phyloP scores from a whole-genome alignment of 2,113 vertebrate genomes.

The Riparia riparia region DNA sequence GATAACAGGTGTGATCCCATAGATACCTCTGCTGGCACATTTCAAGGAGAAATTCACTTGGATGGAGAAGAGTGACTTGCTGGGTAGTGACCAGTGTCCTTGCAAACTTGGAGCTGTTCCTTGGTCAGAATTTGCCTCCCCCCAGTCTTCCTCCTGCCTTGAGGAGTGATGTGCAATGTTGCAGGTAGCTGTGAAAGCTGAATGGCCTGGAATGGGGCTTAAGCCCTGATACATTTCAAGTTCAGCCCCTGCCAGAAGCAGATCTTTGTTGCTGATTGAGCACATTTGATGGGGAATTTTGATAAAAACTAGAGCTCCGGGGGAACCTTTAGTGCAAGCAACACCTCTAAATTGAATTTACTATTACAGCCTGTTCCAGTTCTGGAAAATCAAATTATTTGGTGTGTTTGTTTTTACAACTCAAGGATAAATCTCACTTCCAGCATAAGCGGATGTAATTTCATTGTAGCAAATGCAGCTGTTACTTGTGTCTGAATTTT shows the following conservation, averaged over 20 bases:
- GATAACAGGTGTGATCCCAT: not conserved
- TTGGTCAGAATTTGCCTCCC: not conserved
- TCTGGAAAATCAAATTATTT: conserved; percentile 36
- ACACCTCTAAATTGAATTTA: conserved; percentile 3
- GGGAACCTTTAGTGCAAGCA: not conserved
- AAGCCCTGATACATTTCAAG: accelerated
- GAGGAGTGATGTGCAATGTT: not conserved
- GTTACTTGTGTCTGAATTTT: not conserved
- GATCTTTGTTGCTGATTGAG: not conserved
- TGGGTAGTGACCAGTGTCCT: not conserved
- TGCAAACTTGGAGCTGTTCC: accelerated
- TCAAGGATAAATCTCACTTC: not conserved
- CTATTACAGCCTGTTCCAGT: not conserved
- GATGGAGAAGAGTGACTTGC: not conserved
- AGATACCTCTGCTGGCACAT: not conserved
- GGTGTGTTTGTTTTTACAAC: not conserved
- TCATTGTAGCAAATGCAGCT: not conserved
- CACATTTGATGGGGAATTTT: not conserved
- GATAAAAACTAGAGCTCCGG: not conserved
- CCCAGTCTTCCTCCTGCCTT: accelerated
- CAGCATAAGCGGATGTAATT: not conserved
- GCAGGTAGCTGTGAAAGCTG: not conserved
- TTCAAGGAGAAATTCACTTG: not conserved
- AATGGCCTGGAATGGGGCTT: accelerated
- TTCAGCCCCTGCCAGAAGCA: not conserved